A percentile compares a stretch with the other conserved stretches of the same genome.
These are phyloP conservation scores for Borostomias antarcticus DNA, from an alignment of 2,797 vertebrate species.

Conservation along the genomic window DNA sequence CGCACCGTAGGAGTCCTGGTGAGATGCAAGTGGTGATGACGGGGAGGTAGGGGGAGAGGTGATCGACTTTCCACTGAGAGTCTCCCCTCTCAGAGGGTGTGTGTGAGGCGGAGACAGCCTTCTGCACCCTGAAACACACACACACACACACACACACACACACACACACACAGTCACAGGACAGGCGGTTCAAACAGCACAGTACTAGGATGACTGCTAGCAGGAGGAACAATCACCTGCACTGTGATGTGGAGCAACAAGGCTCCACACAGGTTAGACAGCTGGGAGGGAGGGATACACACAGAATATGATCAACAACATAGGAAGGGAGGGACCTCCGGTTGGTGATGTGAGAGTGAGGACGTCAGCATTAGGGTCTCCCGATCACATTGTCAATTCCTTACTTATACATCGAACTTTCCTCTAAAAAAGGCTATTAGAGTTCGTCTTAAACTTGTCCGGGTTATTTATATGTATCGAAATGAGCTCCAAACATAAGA, in stretches of 20 bases:
- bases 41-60: constrained; percentile 63
- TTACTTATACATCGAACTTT: too few species aligned
- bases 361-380: too few species aligned
- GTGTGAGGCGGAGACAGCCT: constrained; percentile 48
- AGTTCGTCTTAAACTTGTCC: too few species aligned
- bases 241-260: constrained; percentile 32
- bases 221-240: constrained; percentile 45
- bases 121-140: constrained; percentile 69
- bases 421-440: too few species aligned
- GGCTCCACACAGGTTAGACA: constrained; percentile 65
- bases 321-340: too few species aligned
- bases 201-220: too few species aligned
- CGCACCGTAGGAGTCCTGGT: constrained; percentile 76
- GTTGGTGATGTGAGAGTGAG: too few species aligned
- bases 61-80: constrained; percentile 37
- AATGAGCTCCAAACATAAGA: too few species aligned
- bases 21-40: constrained; percentile 79
- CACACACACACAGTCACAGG: constrained; percentile 2
- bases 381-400: too few species aligned
- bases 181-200: constrained; percentile 33
- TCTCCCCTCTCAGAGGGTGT: constrained; percentile 56
- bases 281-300: too few species aligned
- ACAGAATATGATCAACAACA: too few species aligned
- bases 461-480: too few species aligned
- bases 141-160: constrained; percentile 53